Evolutionary conservation across 2,888 invertebrate genomes (phyloP).

Genomic region (Teleiodes luculella): DNA sequence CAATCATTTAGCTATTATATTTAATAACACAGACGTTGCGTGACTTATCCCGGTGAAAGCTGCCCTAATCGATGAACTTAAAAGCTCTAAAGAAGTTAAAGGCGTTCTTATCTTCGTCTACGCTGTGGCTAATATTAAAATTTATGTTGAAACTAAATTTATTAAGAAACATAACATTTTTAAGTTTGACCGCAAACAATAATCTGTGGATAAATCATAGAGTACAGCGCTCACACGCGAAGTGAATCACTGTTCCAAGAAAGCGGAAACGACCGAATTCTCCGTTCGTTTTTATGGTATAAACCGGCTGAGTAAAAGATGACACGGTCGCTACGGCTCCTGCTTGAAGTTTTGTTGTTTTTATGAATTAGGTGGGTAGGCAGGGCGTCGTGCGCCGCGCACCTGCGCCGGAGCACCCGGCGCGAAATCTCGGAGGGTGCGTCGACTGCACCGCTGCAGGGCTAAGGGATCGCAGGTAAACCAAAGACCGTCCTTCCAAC

Average conservation of each 20-base stretch:
- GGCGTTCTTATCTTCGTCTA: slow-evolving; percentile 33
- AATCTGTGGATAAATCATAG: slow-evolving; percentile 65
- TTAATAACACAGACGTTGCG: slow-evolving; percentile 44
- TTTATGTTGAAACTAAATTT: slow-evolving; percentile 48
- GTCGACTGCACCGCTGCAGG: slow-evolving; percentile 28
- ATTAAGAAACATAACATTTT: slow-evolving; percentile 46
- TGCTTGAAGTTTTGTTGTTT: slow-evolving; percentile 44
- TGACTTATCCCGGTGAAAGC: slow-evolving; percentile 64
- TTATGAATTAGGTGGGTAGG: slow-evolving; percentile 57
- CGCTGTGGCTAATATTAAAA: slow-evolving; percentile 54
- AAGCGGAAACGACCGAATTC: slow-evolving; percentile 74
- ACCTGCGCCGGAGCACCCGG: slow-evolving; percentile 71
- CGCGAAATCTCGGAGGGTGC: slow-evolving; percentile 71
- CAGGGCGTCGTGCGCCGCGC: slow-evolving; percentile 56
- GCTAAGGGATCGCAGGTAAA: slow-evolving; percentile 61
- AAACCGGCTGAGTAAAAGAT: slow-evolving; percentile 47
- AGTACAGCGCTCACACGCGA: slow-evolving; percentile 55
- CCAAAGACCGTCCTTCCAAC: slow-evolving; percentile 28
- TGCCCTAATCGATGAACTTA: slow-evolving; percentile 54
- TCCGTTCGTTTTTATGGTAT: slow-evolving; percentile 60
- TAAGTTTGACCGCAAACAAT: slow-evolving; percentile 58
- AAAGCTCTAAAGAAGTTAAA: slow-evolving; percentile 51
- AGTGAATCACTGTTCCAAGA: slow-evolving; percentile 72
- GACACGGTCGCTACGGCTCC: slow-evolving; percentile 44
- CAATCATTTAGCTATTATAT: slow-evolving; percentile 35